Base-by-base conservation (phyloP, 2,888 invertebrate genomes). In the Galeopsomyia nigrocyanea region DNA sequence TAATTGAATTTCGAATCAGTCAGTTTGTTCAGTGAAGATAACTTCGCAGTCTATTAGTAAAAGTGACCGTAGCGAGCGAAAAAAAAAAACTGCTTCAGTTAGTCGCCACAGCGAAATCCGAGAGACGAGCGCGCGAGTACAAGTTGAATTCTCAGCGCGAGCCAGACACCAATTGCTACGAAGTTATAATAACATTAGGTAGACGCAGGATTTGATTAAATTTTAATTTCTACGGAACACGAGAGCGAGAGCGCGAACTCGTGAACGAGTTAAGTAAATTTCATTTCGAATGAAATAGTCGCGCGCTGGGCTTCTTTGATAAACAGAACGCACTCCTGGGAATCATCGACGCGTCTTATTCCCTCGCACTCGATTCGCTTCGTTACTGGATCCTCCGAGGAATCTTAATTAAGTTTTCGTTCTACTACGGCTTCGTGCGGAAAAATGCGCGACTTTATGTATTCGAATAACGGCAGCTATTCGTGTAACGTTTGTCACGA, bases 261-360 rank as follows among this genome's bases (percentile, higher is more conserved):
- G 75, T 76, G 77, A 81, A 80, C 78, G 78, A 82, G 82, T 82
- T 81, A 80, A 82, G 61, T 73, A 73, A 73, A 73, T 73, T 82
- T 80, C 77, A 74, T 77, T 78, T 76, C 75, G 76, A 73, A 73
- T 63, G 58, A 65, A 65, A 68, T 61, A 70, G 75, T 76, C 74
- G 73, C 68, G 77, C 26, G 74, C 68, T 67, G 65, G 50, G 71
- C 71, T 75, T 71, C 75, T 77, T 76, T 73, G 77, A 78, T 77
- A 80, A 81, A 80, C 79, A 81, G 80, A 39, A 76, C 76, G 71
- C 72, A 73, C 80, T 76, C 78, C 58, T 55, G 77, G 77, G 79
- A 75, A 79, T 75, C 77, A 76, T 79, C 17, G 66, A 66, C 56
- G 66, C 61, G 61, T 71, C 71, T 71, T 71, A 19, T 39, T 1